Percentiles rank a stretch among this genome's conserved stretches.
These are phyloP conservation scores for Druon quercuslanigerum DNA, from an alignment of 1,140 invertebrate species.

Conservation along the genomic window DNA sequence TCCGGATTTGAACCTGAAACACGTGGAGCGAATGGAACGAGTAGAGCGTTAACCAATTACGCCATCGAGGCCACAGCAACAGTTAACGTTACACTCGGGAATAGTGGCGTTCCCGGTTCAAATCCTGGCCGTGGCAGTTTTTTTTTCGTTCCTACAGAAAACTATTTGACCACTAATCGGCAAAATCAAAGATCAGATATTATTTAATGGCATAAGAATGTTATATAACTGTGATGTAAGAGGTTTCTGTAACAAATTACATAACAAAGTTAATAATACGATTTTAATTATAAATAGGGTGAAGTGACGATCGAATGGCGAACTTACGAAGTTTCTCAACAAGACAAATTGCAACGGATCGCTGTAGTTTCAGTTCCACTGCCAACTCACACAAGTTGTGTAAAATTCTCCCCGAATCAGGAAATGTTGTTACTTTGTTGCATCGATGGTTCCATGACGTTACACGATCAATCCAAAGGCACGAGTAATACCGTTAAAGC, in stretches of 20 bases:
- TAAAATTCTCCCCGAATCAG: slow-evolving; percentile 82
- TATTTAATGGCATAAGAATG: too few relatives aligned
- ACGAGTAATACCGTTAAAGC: slow-evolving; percentile 80
- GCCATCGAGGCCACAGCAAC: too few relatives aligned
- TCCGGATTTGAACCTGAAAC: too few relatives aligned
- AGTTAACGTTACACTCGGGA: too few relatives aligned
- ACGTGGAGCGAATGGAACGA: too few relatives aligned
- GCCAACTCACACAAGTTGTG: slow-evolving; percentile 82
- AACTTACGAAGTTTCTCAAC: slow-evolving; percentile 82
- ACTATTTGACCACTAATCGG: too few relatives aligned
- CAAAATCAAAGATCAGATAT: too few relatives aligned
- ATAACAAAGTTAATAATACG: neutral
- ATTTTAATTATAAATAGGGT: slow-evolving; percentile 72
- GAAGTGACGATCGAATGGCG: slow-evolving; percentile 86
- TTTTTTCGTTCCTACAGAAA: too few relatives aligned
- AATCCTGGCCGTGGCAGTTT: too few relatives aligned
- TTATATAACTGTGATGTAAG: too few relatives aligned
- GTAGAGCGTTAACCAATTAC: too few relatives aligned
- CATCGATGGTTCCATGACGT: slow-evolving; percentile 85
- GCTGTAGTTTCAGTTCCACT: slow-evolving; percentile 82
- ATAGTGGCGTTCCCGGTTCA: too few relatives aligned
- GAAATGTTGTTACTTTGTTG: slow-evolving; percentile 85
- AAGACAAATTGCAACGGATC: slow-evolving; percentile 81
- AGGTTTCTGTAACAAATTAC: neutral
- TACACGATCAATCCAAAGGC: slow-evolving; percentile 81